phyloP scores from a whole-genome alignment of 2,797 vertebrate species.

The Neosilurus hyrtlii region DNA sequence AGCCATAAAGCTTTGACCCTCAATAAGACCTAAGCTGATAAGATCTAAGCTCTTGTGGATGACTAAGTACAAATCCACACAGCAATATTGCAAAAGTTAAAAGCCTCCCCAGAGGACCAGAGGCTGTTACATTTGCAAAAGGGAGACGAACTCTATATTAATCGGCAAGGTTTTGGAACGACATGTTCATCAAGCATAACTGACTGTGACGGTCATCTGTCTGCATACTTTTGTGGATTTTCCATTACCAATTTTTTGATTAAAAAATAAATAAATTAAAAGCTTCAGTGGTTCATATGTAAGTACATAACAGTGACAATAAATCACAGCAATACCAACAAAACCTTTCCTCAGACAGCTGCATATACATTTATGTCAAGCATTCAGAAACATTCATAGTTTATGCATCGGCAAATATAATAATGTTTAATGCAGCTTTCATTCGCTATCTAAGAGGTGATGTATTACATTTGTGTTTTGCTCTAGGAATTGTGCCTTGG shows the following conservation, averaged over 20 bases:
- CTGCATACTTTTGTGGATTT: background rate
- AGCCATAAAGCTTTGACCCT: background rate
- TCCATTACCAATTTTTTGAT: too few species aligned
- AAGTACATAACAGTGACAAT: background rate
- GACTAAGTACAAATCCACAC: background rate
- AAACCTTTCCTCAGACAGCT: too few species aligned
- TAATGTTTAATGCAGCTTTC: background rate
- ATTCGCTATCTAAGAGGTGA: background rate
- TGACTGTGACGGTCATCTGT: background rate
- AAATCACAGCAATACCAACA: too few species aligned
- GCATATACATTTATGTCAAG: background rate
- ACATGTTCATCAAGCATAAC: background rate
- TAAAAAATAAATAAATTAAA: too few species aligned
- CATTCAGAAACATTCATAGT: background rate
- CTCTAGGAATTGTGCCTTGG: background rate
- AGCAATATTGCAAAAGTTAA: background rate
- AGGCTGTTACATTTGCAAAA: background rate
- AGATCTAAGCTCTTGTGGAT: background rate
- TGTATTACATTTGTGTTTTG: background rate
- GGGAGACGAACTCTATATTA: background rate
- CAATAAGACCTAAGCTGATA: background rate
- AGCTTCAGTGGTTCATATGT: background rate
- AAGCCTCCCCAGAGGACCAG: background rate
- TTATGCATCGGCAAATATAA: background rate
- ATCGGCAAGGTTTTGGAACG: background rate